Percentiles rank a stretch among this genome's conserved stretches.
phyloP scores from a whole-genome alignment of 2,113 vertebrate species.

The Ageneiosus marmoratus region DNA sequence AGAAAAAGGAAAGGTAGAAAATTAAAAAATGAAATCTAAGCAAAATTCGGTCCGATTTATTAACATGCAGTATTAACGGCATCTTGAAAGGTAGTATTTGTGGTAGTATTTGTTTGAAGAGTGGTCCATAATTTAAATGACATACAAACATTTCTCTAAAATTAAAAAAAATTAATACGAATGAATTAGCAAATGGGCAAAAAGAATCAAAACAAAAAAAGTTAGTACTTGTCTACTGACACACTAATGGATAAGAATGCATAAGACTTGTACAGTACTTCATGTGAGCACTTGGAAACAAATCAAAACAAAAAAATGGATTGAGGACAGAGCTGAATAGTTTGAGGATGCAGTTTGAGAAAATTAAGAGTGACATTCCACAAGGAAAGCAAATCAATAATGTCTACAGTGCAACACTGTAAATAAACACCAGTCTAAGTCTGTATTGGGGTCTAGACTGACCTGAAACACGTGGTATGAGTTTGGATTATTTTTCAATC shows the following conservation, averaged over 20 bases:
- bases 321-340: background rate
- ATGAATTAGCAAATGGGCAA: background rate
- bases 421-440: background rate
- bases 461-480: background rate
- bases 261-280: background rate
- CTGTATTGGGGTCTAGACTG: background rate
- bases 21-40: background rate
- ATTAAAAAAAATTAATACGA: too few relatives aligned
- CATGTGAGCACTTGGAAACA: background rate
- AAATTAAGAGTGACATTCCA: background rate
- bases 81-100: background rate
- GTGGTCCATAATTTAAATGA: background rate
- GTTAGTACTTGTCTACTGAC: background rate
- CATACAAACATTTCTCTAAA: background rate
- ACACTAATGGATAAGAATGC: background rate
- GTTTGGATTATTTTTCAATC: background rate
- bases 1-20: background rate
- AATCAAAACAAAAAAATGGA: background rate
- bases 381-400: slow-evolving; percentile 6
- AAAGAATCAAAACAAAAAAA: background rate
- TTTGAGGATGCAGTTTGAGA: background rate
- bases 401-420: background rate
- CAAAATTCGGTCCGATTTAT: background rate
- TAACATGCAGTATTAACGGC: background rate
- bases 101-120: background rate